These are phyloP conservation scores for Arge pagana DNA, from an alignment of 2,888 invertebrate species.

Conservation along the genomic window DNA sequence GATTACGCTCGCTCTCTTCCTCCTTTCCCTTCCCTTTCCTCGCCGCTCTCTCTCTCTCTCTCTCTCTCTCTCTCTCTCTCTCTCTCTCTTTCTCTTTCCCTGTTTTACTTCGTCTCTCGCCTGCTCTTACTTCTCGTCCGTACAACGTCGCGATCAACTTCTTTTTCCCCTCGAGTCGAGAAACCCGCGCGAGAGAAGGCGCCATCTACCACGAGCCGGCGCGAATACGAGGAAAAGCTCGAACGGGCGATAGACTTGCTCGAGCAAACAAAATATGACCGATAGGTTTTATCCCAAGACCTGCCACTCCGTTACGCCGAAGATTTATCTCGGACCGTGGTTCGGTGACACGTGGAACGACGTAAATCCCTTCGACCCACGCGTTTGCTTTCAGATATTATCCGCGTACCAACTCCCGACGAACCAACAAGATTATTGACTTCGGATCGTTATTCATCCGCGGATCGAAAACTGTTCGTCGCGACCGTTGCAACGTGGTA, in stretches of 20 bases:
- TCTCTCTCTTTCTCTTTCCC: slow-evolving; percentile 14
- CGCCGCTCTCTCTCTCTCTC: background rate
- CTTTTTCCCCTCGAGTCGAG: slow-evolving; percentile 7
- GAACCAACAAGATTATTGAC: no score
- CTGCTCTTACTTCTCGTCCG: background rate
- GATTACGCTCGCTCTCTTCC: slow-evolving; percentile 42
- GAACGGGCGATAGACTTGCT: slow-evolving; percentile 28
- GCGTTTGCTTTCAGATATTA: no score
- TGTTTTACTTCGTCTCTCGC: slow-evolving; percentile 14
- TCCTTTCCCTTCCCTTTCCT: slow-evolving; percentile 12
- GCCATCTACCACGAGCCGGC: slow-evolving; percentile 21
- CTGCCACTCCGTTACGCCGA: slow-evolving; percentile 22
- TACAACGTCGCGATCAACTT: slow-evolving; percentile 5
- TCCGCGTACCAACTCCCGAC: no score
- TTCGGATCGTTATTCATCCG: no score
- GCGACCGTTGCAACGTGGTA: no score
- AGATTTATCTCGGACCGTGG: slow-evolving; percentile 5
- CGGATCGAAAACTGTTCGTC: no score
- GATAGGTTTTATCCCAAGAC: slow-evolving; percentile 13
- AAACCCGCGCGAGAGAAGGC: slow-evolving; percentile 5
- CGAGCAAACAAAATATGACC: slow-evolving; percentile 19
- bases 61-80: background rate
- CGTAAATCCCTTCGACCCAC: no score
- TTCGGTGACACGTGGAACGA: background rate
- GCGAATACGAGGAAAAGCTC: slow-evolving; percentile 23